Conservation (phyloP, 2,113 vertebrate species). For the Microtus richardsoni region DNA sequence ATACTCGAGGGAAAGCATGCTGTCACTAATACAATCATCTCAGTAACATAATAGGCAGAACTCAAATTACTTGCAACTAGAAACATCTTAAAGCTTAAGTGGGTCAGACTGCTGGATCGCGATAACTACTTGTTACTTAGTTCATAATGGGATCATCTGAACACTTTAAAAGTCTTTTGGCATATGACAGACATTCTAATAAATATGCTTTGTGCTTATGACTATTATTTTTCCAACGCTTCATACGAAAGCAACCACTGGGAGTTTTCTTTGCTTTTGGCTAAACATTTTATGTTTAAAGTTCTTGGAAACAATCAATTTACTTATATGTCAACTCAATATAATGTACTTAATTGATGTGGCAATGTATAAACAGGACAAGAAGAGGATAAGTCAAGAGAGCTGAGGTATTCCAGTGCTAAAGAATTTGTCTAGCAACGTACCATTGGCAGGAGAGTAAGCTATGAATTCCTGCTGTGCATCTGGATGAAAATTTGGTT, state of each 20-base stretch:
- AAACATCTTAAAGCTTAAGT: neutral
- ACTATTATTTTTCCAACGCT: neutral
- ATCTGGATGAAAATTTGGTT: neutral
- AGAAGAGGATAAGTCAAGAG: neutral
- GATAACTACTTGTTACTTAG: neutral
- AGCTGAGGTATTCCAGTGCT: neutral
- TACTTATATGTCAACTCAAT: neutral
- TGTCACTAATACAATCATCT: neutral
- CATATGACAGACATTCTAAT: neutral
- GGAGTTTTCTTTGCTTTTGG: neutral
- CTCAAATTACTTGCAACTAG: neutral
- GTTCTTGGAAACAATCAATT: neutral
- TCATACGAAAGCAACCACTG: neutral
- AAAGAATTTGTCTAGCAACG: neutral
- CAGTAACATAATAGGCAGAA: neutral
- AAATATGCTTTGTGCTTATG: neutral
- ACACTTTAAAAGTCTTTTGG: neutral
- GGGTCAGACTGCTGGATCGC: neutral
- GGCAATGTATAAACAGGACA: neutral
- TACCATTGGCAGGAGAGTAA: neutral
- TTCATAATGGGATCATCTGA: neutral
- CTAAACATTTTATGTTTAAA: conserved; percentile 22
- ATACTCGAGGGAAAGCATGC: neutral
- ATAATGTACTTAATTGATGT: neutral
- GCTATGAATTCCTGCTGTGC: neutral